A percentile compares a stretch with the other conserved stretches of the same genome.
phyloP scores from a whole-genome alignment of 2,113 vertebrate genomes.

The Micronisus gabar region DNA sequence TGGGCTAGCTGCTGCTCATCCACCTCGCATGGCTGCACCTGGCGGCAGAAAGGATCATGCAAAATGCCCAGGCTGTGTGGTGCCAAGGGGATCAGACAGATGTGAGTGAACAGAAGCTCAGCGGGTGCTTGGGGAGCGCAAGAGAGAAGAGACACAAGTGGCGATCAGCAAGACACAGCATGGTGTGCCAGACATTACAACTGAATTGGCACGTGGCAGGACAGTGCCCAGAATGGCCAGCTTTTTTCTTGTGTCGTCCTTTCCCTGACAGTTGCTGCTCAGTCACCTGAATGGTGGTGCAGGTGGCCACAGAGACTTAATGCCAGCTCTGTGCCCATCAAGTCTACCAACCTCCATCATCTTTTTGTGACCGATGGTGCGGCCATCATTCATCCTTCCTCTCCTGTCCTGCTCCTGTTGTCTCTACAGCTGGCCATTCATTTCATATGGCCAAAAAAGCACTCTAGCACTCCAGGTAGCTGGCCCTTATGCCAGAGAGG shows the following conservation, averaged over 20 bases:
- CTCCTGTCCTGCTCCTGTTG: conserved; percentile 17
- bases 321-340: neutral
- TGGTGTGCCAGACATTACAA: conserved; percentile 1
- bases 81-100: conserved; percentile 25
- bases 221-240: neutral
- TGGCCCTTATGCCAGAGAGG: neutral
- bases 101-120: conserved; percentile 35
- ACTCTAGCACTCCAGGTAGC: neutral
- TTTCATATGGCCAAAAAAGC: neutral
- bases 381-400: neutral
- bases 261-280: neutral
- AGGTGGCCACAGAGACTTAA: neutral
- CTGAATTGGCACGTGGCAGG: neutral
- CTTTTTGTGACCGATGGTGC: neutral
- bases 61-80: neutral
- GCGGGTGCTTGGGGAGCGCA: neutral
- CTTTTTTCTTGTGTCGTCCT: neutral
- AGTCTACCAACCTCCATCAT: neutral
- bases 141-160: conserved; percentile 7
- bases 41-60: neutral
- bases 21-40: neutral
- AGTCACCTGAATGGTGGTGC: conserved; percentile 30
- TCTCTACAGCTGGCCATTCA: conserved; percentile 34
- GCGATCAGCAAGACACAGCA: neutral
- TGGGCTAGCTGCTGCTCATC: neutral